Conservation (phyloP, 2,797 vertebrate species). For the Catharus ustulatus region DNA sequence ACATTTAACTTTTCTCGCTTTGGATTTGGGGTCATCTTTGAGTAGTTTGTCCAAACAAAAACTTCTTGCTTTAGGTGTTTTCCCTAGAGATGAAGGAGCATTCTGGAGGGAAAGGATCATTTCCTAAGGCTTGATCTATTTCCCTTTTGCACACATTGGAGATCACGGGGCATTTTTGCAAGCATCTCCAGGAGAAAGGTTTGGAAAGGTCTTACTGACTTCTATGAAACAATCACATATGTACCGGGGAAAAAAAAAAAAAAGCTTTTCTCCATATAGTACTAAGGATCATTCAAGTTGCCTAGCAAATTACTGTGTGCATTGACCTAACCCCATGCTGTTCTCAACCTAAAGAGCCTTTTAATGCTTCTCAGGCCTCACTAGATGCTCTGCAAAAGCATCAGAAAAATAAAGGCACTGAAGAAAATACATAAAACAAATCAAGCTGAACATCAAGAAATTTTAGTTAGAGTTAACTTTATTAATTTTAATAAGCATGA, state of each 20-base stretch:
- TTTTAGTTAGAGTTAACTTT: background rate
- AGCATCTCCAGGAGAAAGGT: background rate
- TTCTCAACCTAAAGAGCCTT: background rate
- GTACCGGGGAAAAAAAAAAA: background rate
- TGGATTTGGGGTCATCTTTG: background rate
- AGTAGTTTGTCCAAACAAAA: background rate
- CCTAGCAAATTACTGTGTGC: background rate
- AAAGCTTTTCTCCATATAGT: background rate
- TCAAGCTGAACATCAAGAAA: background rate
- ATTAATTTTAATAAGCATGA: background rate
- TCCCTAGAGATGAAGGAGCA: background rate
- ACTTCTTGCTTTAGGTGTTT: background rate
- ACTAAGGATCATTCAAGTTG: background rate
- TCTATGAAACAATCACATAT: background rate
- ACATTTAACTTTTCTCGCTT: background rate
- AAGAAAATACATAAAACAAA: background rate
- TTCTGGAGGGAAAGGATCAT: background rate
- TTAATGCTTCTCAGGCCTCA: background rate
- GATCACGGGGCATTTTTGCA: background rate
- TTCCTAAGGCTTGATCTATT: background rate
- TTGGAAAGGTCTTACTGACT: background rate
- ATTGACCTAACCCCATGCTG: background rate
- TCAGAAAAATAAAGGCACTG: background rate
- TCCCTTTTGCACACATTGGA: background rate
- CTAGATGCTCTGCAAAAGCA: background rate